Evolutionary conservation across 2,113 vertebrate species (phyloP), one percentile per base, ranked within the genome.

Genomic region (Rafetus swinhoei): DNA sequence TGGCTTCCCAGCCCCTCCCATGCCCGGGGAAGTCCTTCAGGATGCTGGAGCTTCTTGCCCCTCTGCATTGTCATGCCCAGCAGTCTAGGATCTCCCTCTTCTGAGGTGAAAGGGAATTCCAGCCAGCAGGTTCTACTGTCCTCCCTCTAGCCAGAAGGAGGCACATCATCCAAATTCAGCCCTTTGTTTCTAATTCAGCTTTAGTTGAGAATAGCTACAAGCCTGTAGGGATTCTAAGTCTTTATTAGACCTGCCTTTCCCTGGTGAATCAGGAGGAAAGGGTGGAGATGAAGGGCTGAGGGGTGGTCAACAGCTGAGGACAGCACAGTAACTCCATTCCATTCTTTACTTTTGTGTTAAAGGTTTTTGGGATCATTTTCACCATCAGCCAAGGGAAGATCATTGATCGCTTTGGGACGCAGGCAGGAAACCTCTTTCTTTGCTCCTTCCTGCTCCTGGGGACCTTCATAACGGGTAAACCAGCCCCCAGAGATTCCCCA

Each of bases 351-450:
- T 97, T 54, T 95, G 13, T 94, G 83, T 97, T 84, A 83, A 97
- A 99, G 99, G 97, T 99, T 82, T 99, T 99, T 94, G 99, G 99
- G 90, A 99, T 99, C 94, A 98, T 98, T 93, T 99, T 99, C 96
- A 99, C 99, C 92, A 98, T 99, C n/a, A 56, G 96, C 85, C 98
- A 99, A 96, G 99, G 99, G 18, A 98, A 98, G 95, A 98, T 99
- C 74, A 98, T 99, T 0, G 98, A 99, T 79, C 32, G 0, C 74
- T 99, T 98, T 94, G 98, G 97, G 81, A 98, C 98, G 2, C 95
- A 94, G 60, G 97, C 96, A 1, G 99, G 99, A 83, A 99, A 99
- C 95, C 97, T 99, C 88, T 98, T 99, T 93, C 98, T 99, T 85
- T 98, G 98, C 88, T 90, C 98, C 29, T 99, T 99, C 92, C 98